Evolutionary conservation across 1,140 invertebrate species (phyloP).

Genomic region (Rhopalosiphum maidis): DNA sequence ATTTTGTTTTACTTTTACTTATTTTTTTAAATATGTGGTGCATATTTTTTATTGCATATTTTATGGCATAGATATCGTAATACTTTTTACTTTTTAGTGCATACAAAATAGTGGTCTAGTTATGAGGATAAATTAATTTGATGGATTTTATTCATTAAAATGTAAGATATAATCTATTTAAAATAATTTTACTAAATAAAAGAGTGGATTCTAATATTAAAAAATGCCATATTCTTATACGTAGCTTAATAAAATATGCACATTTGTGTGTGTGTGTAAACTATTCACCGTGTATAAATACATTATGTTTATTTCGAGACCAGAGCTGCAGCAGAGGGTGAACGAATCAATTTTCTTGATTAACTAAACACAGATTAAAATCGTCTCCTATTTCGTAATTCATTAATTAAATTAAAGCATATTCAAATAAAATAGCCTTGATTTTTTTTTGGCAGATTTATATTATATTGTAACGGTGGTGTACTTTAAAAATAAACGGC

Average conservation of each 20-base stretch:
- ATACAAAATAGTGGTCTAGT: no score
- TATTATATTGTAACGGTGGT: neutral
- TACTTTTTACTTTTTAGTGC: no score
- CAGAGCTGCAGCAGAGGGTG: no score
- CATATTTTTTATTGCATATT: no score
- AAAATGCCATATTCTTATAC: neutral
- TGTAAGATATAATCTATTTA: neutral
- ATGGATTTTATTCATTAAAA: neutral
- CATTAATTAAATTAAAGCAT: slow-evolving; percentile 20
- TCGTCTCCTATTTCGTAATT: neutral
- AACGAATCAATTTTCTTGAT: neutral
- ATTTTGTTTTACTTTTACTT: no score
- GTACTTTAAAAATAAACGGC: neutral
- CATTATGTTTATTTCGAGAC: neutral
- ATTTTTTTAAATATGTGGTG: no score
- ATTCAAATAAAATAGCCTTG: no score
- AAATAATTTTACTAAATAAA: neutral
- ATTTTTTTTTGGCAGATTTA: neutral
- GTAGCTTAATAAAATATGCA: neutral
- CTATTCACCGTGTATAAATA: neutral
- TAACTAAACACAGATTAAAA: neutral
- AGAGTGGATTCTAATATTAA: neutral
- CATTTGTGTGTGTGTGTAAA: neutral
- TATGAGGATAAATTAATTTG: no score
- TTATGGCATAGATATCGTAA: no score